Base-by-base conservation (phyloP, 2,113 vertebrate species). In the Rafetus swinhoei region DNA sequence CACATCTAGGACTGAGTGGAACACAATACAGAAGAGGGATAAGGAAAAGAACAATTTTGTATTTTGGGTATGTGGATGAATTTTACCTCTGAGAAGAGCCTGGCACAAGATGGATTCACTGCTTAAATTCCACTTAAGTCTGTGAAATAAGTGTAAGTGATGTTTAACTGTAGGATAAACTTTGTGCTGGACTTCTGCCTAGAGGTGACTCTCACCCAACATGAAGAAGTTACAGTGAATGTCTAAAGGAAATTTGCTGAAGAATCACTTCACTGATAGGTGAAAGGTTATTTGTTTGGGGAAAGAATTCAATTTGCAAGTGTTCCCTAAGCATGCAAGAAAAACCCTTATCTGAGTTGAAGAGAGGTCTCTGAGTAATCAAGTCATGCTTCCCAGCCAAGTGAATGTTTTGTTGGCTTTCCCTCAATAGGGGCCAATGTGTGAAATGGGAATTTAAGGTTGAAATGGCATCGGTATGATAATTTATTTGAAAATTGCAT, bases 381-480 rank as follows among this genome's bases (percentile, higher is more conserved):
- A 39, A 83, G 54, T 54, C 93, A 83, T 95, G 7, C 74, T 77
- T 27, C 74, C 45, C 93, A 93, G 90, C 92, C 14, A 4, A 94
- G 76, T 79, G 86, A 90, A 89, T 54, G 85, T 82, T 94, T 89
- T 92, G 53, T 84, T 93, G 93, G 90, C 92, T 92, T 90, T 95
- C 80, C 77, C 88, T 95, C 92, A 92, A 35, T 7, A 2, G 95
- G 92, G 35, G 76, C 90, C 54, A 81, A 50, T 81, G 85, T 55
- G 82, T 89, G 89, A 95, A 93, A 94, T 94, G 92, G 82, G 95
- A 93, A 97, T 96, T 90, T 93, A 96, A 93, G 91, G 93, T 90
- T 95, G 96, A 96, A 97, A 96, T 96, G 90, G 93, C 85, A 96
- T 95, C 91, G 93, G 89, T 94, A 90, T 89, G 92, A 91, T 94